phyloP scores from a whole-genome alignment of 2,113 vertebrate species.

The Podocnemis expansa region DNA sequence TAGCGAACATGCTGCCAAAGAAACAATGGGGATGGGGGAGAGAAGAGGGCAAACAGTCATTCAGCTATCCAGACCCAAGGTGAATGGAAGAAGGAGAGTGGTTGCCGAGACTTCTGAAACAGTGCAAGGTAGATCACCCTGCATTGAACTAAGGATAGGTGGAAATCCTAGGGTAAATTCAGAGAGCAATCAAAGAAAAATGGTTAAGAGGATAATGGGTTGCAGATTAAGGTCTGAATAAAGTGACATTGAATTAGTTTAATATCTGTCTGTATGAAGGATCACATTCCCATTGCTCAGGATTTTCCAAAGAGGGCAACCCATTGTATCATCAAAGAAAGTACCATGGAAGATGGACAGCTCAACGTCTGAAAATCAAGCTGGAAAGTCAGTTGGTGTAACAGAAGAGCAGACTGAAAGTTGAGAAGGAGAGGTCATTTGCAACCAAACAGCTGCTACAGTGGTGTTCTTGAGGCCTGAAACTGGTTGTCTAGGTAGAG shows the following conservation, averaged over 20 bases:
- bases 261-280: background rate
- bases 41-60: background rate
- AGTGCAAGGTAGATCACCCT: background rate
- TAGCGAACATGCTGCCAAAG: background rate
- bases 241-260: background rate
- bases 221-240: background rate
- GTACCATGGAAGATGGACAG: background rate
- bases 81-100: background rate
- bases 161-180: background rate
- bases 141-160: background rate
- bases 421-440: no score
- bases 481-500: rapidly evolving
- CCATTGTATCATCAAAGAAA: background rate
- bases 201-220: background rate
- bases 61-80: no score
- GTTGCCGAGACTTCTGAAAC: background rate
- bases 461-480: rapidly evolving
- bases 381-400: background rate
- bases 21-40: background rate
- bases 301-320: background rate
- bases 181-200: background rate
- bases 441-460: background rate
- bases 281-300: background rate
- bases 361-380: background rate
- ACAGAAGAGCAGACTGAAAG: background rate